Percentiles rank a stretch among this genome's conserved stretches.
phyloP scores from a whole-genome alignment of 2,888 invertebrate genomes.

The Elysia crispata region DNA sequence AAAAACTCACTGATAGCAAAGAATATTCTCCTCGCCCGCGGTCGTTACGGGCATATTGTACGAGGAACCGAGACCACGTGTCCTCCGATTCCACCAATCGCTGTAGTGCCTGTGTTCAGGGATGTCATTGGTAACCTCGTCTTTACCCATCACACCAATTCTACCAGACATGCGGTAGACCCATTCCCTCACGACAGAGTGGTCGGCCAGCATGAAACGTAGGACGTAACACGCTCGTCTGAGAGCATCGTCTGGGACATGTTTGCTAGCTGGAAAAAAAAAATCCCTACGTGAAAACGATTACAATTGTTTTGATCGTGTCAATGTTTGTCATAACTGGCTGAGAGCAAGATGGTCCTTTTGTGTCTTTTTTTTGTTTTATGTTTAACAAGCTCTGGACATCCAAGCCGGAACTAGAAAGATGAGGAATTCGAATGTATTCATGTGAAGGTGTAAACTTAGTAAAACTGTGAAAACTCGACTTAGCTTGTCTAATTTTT shows the following conservation, averaged over 20 bases:
- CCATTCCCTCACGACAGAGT: slow-evolving; percentile 57
- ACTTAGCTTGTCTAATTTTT: too few species aligned
- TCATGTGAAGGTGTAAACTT: too few species aligned
- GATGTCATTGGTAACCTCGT: slow-evolving; percentile 57
- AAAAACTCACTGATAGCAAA: slow-evolving; percentile 58
- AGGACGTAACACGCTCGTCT: slow-evolving; percentile 67
- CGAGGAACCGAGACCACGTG: slow-evolving; percentile 64
- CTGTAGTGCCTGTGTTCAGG: slow-evolving; percentile 64
- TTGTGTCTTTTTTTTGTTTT: too few species aligned
- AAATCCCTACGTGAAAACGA: too few species aligned
- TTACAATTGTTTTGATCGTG: too few species aligned
- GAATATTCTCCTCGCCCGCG: slow-evolving; percentile 64
- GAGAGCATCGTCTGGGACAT: slow-evolving; percentile 64
- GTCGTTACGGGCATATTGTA: slow-evolving; percentile 59
- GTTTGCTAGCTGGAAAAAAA: slow-evolving; percentile 53
- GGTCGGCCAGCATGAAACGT: slow-evolving; percentile 68
- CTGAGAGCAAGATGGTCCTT: too few species aligned
- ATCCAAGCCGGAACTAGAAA: too few species aligned
- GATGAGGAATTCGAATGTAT: too few species aligned
- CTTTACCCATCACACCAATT: slow-evolving; percentile 59
- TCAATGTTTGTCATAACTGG: too few species aligned
- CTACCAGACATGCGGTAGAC: slow-evolving; percentile 65
- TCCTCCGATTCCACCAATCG: slow-evolving; percentile 51
- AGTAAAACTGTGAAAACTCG: too few species aligned
- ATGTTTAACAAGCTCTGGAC: too few species aligned